These are phyloP conservation scores for Rhogogaster chlorosoma DNA, from an alignment of 2,888 invertebrate genomes.

Conservation along the genomic window DNA sequence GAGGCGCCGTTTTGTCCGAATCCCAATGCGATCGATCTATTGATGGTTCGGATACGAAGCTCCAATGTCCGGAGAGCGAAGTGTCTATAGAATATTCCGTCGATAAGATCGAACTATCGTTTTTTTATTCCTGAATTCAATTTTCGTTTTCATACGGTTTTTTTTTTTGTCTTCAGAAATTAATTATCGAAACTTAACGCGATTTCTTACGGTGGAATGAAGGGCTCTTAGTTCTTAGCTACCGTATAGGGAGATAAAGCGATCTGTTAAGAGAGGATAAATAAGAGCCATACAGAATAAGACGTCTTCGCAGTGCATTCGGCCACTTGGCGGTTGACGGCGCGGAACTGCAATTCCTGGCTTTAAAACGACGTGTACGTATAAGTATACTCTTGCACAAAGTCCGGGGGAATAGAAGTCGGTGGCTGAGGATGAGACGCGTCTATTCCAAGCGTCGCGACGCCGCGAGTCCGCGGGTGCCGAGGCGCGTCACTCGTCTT, in stretches of 20 bases:
- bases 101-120: background rate
- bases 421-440: conserved; percentile 36
- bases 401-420: conserved; percentile 27
- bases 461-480: background rate
- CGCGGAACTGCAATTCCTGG: conserved; percentile 65
- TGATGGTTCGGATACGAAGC: background rate
- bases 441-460: conserved; percentile 40
- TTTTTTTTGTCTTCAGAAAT: background rate
- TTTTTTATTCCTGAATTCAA: background rate
- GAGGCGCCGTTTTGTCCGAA: conserved; percentile 18
- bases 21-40: conserved; percentile 12
- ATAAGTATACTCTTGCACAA: background rate
- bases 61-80: background rate
- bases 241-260: background rate
- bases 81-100: background rate
- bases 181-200: background rate
- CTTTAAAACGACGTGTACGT: background rate
- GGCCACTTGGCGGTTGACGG: conserved; percentile 69
- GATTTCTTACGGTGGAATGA: background rate
- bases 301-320: conserved; percentile 11
- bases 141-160: background rate
- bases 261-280: conserved; percentile 26
- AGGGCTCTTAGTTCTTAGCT: background rate
- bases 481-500: conserved; percentile 45
- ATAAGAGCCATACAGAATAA: conserved; percentile 22